Evolutionary conservation across 2,797 vertebrate genomes (phyloP).

Genomic region (Sparidentex hasta): DNA sequence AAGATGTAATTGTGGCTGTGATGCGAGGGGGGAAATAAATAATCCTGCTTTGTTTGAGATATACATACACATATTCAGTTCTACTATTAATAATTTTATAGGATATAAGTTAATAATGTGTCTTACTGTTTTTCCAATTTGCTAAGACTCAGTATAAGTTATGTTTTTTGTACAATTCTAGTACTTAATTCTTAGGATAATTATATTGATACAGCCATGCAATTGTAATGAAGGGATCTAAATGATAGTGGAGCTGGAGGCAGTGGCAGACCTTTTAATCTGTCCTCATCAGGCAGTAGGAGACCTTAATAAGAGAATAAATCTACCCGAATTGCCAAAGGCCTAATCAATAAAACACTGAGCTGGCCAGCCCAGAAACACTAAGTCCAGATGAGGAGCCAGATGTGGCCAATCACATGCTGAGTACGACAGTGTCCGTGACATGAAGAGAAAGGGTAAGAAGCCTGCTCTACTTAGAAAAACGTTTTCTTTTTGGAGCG

Average conservation of each 20-base stretch:
- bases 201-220: slow-evolving; percentile 65
- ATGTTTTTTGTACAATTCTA: slow-evolving; percentile 25
- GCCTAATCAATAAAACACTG: slow-evolving; percentile 84
- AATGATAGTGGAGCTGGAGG: slow-evolving; percentile 77
- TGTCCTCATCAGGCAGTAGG: slow-evolving; percentile 80
- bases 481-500: slow-evolving; percentile 7
- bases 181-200: slow-evolving; percentile 55
- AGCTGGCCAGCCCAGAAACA: slow-evolving; percentile 59
- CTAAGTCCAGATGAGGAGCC: slow-evolving; percentile 65
- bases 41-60: slow-evolving; percentile 23
- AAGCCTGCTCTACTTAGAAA: slow-evolving; percentile 13
- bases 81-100: slow-evolving; percentile 31
- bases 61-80: slow-evolving; percentile 35
- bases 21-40: slow-evolving; percentile 12
- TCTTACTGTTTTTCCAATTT: slow-evolving; percentile 14
- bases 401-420: slow-evolving; percentile 42
- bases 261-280: slow-evolving; percentile 77
- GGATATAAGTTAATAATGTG: not conserved
- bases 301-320: slow-evolving; percentile 85
- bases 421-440: not conserved
- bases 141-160: slow-evolving; percentile 24
- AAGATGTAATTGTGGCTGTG: slow-evolving; percentile 24
- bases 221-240: slow-evolving; percentile 77
- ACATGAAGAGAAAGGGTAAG: slow-evolving; percentile 30
- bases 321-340: slow-evolving; percentile 72